Evolutionary conservation across 2,113 vertebrate species (phyloP), one percentile per base, ranked within the genome.

Genomic region (Lutjanus erythropterus): DNA sequence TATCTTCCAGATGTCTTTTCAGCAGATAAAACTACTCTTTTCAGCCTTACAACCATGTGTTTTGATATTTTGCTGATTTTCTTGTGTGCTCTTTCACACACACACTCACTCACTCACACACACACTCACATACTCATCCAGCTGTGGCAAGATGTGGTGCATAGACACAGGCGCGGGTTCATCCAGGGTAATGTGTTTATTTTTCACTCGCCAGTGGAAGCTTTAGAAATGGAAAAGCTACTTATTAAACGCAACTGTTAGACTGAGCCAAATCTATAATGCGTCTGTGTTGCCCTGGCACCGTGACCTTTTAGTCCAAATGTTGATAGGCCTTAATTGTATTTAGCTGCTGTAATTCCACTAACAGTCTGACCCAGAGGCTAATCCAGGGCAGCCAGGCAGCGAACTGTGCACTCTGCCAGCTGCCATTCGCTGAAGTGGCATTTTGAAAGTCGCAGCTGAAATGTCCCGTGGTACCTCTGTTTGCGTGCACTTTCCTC

Each of bases 341-440:
- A 82, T 91, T 93, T 88, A 89, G 86, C 89, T 66, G 89, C 86
- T 90, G 86, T 92, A 93, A 92, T 92, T 92, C 92, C 90, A 64
- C 87, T 71, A 76, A 88, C 82, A 61, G 86, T 86, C 87, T 86
- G 87, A 89, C 88, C 89, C 86, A 80, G 72, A 85, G 86, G 87
- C 86, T 88, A 91, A 91, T 87, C 86, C 87, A 58, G 85, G 88
- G 64, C 78, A 52, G 84, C 70, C 67, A 77, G 88, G 85, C 83
- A 86, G 86, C 42, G 65, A 80, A 71, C 69, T 75, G 80, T 83
- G 82, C 85, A 27, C 84, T 78, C 60, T 56, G 78, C 77, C 83
- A 82, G 84, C 86, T 87, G 88, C 88, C 80, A 68, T 84, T 87
- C 83, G 87, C 89, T 90, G 88, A 84, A 85, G 86, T 61, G 90